Evolutionary conservation across 2,888 invertebrate genomes (phyloP).

Genomic region (Chironomus riparius): DNA sequence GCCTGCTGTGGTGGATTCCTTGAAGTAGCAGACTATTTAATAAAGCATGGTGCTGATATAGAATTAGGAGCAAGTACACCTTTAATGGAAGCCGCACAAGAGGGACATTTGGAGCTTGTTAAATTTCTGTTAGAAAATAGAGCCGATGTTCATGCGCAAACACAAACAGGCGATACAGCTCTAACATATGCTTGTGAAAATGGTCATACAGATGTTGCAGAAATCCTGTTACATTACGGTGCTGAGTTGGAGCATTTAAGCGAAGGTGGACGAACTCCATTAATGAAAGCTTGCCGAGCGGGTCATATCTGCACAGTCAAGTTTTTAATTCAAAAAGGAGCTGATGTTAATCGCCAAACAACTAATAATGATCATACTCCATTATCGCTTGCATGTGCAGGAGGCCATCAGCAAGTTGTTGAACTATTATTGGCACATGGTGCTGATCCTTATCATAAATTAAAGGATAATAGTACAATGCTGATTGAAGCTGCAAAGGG

Average conservation of each 20-base stretch:
- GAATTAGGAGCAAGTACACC: constrained; percentile 94
- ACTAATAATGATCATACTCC: constrained; percentile 96
- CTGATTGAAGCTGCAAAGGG: constrained; percentile 97
- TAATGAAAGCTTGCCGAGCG: constrained; percentile 97
- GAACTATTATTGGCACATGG: constrained; percentile 83
- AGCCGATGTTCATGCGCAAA: constrained; percentile 88
- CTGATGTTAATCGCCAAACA: constrained; percentile 79
- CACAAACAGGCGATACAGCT: constrained; percentile 91
- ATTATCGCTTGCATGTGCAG: constrained; percentile 90
- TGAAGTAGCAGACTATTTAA: constrained; percentile 90
- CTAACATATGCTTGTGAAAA: constrained; percentile 97
- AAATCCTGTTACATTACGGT: constrained; percentile 79
- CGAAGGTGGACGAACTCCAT: constrained; percentile 92
- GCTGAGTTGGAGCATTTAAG: constrained; percentile 93
- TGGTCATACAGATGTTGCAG: constrained; percentile 95
- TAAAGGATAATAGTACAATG: constrained; percentile 98
- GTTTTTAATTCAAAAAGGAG: constrained; percentile 82
- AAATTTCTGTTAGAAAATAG: constrained; percentile 68
- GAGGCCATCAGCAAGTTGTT: constrained; percentile 89
- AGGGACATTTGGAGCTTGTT: constrained; percentile 87
- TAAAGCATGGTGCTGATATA: constrained; percentile 89
- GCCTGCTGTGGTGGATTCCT: constrained; percentile 93
- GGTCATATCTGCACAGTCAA: constrained; percentile 94
- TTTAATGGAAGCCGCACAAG: constrained; percentile 97
- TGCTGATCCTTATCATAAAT: constrained; percentile 91